A percentile compares a stretch with the other conserved stretches of the same genome.
phyloP scores from a whole-genome alignment of 2,113 vertebrate genomes.

The Psephotus haematonotus region DNA sequence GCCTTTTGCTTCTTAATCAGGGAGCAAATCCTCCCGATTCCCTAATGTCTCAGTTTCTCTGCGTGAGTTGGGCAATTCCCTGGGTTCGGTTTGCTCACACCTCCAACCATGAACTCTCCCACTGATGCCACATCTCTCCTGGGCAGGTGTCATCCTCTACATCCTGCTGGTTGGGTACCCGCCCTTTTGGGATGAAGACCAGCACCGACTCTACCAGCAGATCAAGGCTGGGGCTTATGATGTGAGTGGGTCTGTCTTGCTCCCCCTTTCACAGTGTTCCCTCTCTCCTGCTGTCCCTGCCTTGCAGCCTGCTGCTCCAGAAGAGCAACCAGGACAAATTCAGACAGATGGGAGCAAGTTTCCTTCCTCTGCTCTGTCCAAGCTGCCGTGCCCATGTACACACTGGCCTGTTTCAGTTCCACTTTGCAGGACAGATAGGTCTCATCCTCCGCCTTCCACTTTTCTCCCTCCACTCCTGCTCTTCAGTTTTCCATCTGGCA shows the following conservation, averaged over 20 bases:
- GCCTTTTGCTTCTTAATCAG: neutral
- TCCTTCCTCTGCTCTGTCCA: neutral
- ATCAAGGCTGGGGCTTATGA: constrained; percentile 98
- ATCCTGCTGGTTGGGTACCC: constrained; percentile 97
- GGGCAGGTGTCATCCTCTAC: constrained; percentile 93
- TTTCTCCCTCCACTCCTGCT: neutral
- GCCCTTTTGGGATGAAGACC: constrained; percentile 98
- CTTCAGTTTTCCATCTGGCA: neutral
- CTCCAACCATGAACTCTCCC: neutral
- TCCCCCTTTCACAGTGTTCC: neutral
- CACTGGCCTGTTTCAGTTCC: neutral
- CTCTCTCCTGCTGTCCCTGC: neutral
- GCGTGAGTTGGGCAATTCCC: neutral
- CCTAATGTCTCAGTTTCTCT: neutral
- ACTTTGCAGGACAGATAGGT: neutral
- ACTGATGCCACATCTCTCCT: neutral
- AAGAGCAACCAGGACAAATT: neutral
- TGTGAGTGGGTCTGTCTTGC: constrained; percentile 75
- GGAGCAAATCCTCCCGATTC: neutral
- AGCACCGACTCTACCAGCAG: constrained; percentile 97
- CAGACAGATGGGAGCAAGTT: neutral
- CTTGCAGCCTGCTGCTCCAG: neutral
- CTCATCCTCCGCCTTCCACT: neutral
- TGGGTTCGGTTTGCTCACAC: neutral
- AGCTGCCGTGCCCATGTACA: neutral